phyloP scores from a whole-genome alignment of 1,140 invertebrate genomes.

The Latrodectus geometricus region DNA sequence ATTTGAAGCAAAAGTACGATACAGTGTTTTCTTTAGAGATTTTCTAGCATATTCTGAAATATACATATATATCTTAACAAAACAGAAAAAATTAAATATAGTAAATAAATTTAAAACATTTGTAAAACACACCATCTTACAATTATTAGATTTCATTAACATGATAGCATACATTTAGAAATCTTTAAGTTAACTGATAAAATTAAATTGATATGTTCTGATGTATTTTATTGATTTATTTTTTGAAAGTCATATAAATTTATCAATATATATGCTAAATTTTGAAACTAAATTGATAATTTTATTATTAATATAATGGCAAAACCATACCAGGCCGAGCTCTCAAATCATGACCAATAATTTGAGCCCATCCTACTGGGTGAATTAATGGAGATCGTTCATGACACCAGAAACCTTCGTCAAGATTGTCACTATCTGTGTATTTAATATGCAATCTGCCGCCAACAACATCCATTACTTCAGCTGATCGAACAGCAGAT shows the following conservation, averaged over 20 bases:
- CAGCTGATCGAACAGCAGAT: conserved; percentile 90
- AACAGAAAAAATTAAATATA: not conserved
- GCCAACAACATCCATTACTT: conserved; percentile 90
- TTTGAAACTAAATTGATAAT: too few relatives aligned
- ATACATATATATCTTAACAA: not conserved
- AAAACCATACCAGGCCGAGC: conserved; percentile 75
- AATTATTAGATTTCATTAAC: too few relatives aligned
- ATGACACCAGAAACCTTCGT: conserved; percentile 92
- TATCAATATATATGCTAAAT: too few relatives aligned
- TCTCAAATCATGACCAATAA: conserved; percentile 84
- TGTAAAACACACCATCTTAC: too few relatives aligned
- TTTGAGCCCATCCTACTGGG: conserved; percentile 91
- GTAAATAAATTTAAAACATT: too few relatives aligned
- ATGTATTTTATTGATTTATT: too few relatives aligned
- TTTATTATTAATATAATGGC: too few relatives aligned
- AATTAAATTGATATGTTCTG: too few relatives aligned
- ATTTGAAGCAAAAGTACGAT: conserved; percentile 72
- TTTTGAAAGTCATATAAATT: too few relatives aligned
- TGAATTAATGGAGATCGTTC: conserved; percentile 94
- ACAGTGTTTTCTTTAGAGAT: conserved; percentile 69
- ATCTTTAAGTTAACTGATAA: too few relatives aligned
- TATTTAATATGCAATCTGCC: conserved; percentile 91
- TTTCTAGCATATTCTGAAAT: conserved; percentile 69
- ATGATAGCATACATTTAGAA: too few relatives aligned
- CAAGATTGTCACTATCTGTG: conserved; percentile 80